These are phyloP conservation scores for Phortica variegata DNA, from an alignment of 1,140 invertebrate species.

Conservation along the genomic window DNA sequence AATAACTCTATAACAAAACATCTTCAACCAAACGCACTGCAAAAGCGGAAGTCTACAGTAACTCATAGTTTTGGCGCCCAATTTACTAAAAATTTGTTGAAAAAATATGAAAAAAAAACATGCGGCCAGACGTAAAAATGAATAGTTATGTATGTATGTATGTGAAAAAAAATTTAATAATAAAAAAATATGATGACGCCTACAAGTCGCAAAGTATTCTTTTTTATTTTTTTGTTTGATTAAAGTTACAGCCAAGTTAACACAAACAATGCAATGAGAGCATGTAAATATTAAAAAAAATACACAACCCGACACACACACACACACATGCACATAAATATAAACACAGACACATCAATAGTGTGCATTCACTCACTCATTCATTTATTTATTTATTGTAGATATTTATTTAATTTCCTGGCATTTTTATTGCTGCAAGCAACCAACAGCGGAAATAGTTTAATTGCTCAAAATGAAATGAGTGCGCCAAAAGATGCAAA, in stretches of 20 bases:
- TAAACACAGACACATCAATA: no score
- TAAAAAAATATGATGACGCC: slow-evolving; percentile 8
- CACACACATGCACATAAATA: no score
- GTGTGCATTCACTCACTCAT: slow-evolving; percentile 26
- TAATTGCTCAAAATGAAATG: slow-evolving; percentile 27
- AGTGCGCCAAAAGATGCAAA: slow-evolving; percentile 22
- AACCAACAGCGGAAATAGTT: slow-evolving; percentile 40
- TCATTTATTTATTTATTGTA: slow-evolving; percentile 37
- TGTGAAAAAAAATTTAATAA: slow-evolving; percentile 8
- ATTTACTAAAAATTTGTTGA: slow-evolving; percentile 44
- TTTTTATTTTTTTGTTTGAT: slow-evolving; percentile 4
- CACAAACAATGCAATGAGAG: no score
- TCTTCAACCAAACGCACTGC: slow-evolving; percentile 11
- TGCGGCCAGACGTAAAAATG: slow-evolving; percentile 6
- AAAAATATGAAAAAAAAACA: no score
- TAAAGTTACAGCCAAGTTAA: no score
- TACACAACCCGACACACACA: no score
- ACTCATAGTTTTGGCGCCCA: slow-evolving; percentile 35
- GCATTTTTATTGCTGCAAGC: slow-evolving; percentile 35
- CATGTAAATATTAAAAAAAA: no score
- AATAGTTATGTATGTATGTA: no score
- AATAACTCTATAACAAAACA: no score
- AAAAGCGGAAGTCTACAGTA: background rate
- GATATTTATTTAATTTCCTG: slow-evolving; percentile 19
- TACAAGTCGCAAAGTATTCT: slow-evolving; percentile 27